Conservation (phyloP, 2,113 vertebrate genomes). For the Himantopus leucocephalus region DNA sequence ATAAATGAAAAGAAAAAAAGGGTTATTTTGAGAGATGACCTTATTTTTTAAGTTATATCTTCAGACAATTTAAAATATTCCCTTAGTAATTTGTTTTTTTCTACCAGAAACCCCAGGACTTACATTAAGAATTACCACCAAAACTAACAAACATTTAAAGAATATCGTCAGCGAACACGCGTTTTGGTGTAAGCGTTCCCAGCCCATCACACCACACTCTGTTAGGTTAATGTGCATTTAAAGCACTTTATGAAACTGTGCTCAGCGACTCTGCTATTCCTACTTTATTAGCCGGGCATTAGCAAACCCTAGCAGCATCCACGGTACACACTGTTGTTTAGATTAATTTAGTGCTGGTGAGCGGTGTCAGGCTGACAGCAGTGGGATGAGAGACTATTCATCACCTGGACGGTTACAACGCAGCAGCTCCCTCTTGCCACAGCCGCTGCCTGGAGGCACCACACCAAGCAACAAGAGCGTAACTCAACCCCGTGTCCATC, state of each 20-base stretch:
- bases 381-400: not conserved
- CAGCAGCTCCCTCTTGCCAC: not conserved
- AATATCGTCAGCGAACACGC: accelerated
- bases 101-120: not conserved
- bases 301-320: not conserved
- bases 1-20: not conserved
- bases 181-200: not conserved
- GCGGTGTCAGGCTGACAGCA: slow-evolving; percentile 10
- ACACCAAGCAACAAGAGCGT: not conserved
- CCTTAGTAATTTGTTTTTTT: not conserved
- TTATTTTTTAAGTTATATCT: not conserved
- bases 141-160: not conserved
- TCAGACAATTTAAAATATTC: not conserved
- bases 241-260: not conserved
- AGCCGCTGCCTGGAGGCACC: not conserved
- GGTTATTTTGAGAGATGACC: not conserved
- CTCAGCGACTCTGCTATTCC: not conserved
- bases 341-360: slow-evolving; percentile 38
- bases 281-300: not conserved
- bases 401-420: not conserved
- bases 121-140: not conserved
- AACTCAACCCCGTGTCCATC: not conserved
- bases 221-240: not conserved
- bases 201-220: not conserved
- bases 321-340: not conserved